Evolutionary conservation across 2,888 invertebrate species (phyloP), one percentile per base, ranked within the genome.

Genomic region (Pseudococcus jackbeardsleyi): DNA sequence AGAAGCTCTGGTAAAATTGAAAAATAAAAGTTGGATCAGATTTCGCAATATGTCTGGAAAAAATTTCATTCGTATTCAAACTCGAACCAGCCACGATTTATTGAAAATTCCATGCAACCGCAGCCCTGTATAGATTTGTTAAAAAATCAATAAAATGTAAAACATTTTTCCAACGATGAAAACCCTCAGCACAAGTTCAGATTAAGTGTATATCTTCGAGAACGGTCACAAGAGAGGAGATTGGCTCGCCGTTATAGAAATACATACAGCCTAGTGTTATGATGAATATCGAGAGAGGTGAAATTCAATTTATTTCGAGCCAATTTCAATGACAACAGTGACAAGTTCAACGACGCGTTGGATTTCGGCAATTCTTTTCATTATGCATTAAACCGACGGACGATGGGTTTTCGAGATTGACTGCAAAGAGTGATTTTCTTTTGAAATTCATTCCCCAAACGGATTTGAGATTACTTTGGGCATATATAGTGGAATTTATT

Each of bases 291-390:
- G 59, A 59, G 68, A 22, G 12, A 50, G 48, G 48, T 15, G 48
- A 50, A 68, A 68, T 68, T 26, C 68, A 68, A 68, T 68, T 68
- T 26, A 68, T 68, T 68, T 72, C 72, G 17, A 33, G 72, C 72
- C 72, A 68, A 12, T 68, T 68, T 22, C 26, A 68, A 68, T 26
- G 68, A 68, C 68, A 68, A 68, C 8, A 9, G 11, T 68, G 68
- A 68, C 68, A 26, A 26, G 68, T 68, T 68, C 68, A 26, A 26
- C 19, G 68, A 68, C 68, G 26, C 26, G 26, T 68, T 68, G 26
- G 12, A 68, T 68, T 68, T 50, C 26, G 9, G 11, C 11, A 26
- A 26, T 68, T 68, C 8, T 68, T 68, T 68, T 26, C 26, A 22
- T 11, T 11, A 33, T 33, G 26, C 33, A 15, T 72, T 72, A 15